Base-by-base conservation (phyloP, 2,113 vertebrate genomes). In the Lasiurus borealis region DNA sequence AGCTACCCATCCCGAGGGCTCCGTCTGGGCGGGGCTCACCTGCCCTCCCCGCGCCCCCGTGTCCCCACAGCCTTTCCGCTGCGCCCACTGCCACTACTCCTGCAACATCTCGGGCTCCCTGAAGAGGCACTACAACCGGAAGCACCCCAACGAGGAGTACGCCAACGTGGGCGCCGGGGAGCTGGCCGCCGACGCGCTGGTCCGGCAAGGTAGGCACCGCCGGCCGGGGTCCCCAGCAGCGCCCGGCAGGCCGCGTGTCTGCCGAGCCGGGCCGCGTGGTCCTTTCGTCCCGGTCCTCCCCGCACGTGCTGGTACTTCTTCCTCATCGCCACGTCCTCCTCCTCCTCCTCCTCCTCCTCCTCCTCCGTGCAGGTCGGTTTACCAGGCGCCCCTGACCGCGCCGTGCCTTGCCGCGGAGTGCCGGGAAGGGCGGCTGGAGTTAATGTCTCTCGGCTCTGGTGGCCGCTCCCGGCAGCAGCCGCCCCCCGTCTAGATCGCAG, bases 71-170 rank as follows among this genome's bases (percentile, higher is more conserved):
- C 99, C 99, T 9, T 99, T 99, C 98, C 99, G 99, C 78, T 99
- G 99, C 90, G 99, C 99, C 6, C 99, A 99, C 44, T 99, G 99
- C 97, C 99, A 99, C 93, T 99, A 99, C 97, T 99, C 99, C 19
- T 99, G 99, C 97, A 99, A 99, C 97, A 99, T 99, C 25, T 98
- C 99, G 0, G 99, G 99, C 19, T 99, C 99, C 1, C 97, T 99
- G 97, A 99, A 99, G 97, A 98, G 99, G 75, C 99, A 99, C 98
- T 99, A 99, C 97, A 99, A 99, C 97, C 98, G 99, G 96, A 99
- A 99, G 95, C 99, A 99, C 96, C 99, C 99, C 6, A 98, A 99
- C 4, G 98, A 99, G 96, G 99, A 99, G 40, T 99, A 99, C 59
- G 97, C 98, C 95, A 99, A 99, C 29, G 97, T 98, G 8, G 99